Evolutionary conservation across 2,888 invertebrate species (phyloP).

Genomic region (Onthophagus sagittarius): DNA sequence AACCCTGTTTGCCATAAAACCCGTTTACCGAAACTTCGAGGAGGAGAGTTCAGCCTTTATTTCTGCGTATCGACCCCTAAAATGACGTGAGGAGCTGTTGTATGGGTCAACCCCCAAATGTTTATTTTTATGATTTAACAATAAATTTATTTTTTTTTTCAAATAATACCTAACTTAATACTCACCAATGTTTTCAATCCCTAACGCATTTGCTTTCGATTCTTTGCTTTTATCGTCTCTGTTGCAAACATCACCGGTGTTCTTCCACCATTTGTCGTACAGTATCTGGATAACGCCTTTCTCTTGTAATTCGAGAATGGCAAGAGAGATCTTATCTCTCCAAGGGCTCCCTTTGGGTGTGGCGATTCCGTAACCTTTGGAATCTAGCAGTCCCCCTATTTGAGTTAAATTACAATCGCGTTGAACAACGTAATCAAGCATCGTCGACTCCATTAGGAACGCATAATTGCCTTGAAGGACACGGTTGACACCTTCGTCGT

Average conservation of each 20-base stretch:
- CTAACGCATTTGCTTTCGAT: constrained; percentile 88
- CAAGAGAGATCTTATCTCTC: constrained; percentile 80
- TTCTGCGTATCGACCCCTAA: background rate
- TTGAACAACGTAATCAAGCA: constrained; percentile 78
- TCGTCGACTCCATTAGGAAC: constrained; percentile 86
- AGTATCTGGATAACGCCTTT: constrained; percentile 76
- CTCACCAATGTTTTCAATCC: constrained; percentile 82
- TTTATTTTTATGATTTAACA: too few species aligned
- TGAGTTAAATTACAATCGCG: constrained; percentile 83
- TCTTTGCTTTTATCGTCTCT: constrained; percentile 76
- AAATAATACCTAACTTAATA: constrained; percentile 17
- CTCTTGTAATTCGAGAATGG: constrained; percentile 79
- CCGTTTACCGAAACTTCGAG: background rate
- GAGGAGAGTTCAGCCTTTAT: background rate
- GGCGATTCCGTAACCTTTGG: constrained; percentile 62
- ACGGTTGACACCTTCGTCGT: constrained; percentile 71
- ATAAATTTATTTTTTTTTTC: too few species aligned
- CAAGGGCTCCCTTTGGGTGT: constrained; percentile 73
- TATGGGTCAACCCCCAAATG: background rate
- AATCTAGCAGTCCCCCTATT: constrained; percentile 78
- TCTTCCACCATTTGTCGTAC: constrained; percentile 89
- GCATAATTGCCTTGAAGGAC: constrained; percentile 80
- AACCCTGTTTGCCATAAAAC: background rate
- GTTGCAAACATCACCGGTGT: constrained; percentile 65
- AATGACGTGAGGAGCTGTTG: background rate